phyloP scores from a whole-genome alignment of 1,140 invertebrate species.

The Cyclina sinensis region DNA sequence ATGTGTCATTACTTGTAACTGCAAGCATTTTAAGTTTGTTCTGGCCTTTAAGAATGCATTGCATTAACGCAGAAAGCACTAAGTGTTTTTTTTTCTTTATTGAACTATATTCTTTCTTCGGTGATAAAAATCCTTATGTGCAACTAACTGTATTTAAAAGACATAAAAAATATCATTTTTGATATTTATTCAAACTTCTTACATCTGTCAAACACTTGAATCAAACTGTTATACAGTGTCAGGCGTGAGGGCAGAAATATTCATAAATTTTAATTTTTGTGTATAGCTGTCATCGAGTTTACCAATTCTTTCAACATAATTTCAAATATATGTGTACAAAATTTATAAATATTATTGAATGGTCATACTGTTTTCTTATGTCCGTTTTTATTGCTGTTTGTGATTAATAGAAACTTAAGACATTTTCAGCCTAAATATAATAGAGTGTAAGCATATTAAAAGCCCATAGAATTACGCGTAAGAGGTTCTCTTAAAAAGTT shows the following conservation, averaged over 20 bases:
- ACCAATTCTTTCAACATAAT: not conserved
- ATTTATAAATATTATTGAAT: not conserved
- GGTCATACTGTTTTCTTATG: not conserved
- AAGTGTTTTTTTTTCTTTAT: too few species aligned
- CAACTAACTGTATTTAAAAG: too few species aligned
- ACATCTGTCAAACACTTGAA: not conserved
- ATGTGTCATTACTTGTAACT: too few species aligned
- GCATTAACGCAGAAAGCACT: too few species aligned
- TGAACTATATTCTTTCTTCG: too few species aligned
- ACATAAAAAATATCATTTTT: too few species aligned
- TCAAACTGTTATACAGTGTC: not conserved
- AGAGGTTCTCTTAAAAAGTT: not conserved
- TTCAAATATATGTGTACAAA: not conserved
- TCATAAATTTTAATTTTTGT: not conserved
- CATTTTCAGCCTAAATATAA: not conserved
- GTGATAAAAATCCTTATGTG: too few species aligned
- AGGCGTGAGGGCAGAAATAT: not conserved
- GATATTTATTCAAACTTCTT: too few species aligned
- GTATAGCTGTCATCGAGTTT: not conserved
- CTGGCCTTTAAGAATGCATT: too few species aligned
- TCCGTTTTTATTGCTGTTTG: constrained; percentile 17
- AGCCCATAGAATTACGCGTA: not conserved
- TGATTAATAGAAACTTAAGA: not conserved
- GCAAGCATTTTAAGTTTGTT: too few species aligned
- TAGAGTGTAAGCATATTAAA: not conserved